These are phyloP conservation scores for Busarellus nigricollis DNA, from an alignment of 2,797 vertebrate genomes.

Conservation along the genomic window DNA sequence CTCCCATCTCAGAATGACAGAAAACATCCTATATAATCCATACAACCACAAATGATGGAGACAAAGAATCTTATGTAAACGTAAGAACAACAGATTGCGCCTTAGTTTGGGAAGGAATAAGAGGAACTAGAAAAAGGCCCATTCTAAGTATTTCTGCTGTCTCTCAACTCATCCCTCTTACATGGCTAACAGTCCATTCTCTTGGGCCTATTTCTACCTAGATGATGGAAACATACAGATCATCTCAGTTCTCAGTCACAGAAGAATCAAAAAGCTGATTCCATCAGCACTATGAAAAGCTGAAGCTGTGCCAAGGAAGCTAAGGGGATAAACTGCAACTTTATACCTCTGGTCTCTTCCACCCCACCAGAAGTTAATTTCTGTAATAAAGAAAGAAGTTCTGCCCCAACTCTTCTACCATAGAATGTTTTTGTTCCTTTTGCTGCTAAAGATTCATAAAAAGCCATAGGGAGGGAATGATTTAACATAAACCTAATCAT, in stretches of 20 bases:
- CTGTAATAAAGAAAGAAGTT: background rate
- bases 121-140: constrained; percentile 27
- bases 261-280: constrained; percentile 21
- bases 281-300: background rate
- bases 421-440: constrained; percentile 33
- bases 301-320: background rate
- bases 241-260: background rate
- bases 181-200: background rate
- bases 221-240: background rate
- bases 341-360: background rate
- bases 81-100: constrained; percentile 5
- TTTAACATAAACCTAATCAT: background rate
- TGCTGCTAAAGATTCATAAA: constrained; percentile 23
- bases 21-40: constrained; percentile 26
- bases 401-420: background rate
- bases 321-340: background rate
- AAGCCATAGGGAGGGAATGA: background rate
- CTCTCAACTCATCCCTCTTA: background rate
- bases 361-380: background rate
- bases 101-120: constrained; percentile 22
- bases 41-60: background rate
- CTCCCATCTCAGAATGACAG: constrained; percentile 5
- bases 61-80: constrained; percentile 46
- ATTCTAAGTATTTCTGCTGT: background rate
- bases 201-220: background rate